These are phyloP conservation scores for Sandelia bainsii DNA, from an alignment of 2,797 vertebrate genomes.

Conservation along the genomic window DNA sequence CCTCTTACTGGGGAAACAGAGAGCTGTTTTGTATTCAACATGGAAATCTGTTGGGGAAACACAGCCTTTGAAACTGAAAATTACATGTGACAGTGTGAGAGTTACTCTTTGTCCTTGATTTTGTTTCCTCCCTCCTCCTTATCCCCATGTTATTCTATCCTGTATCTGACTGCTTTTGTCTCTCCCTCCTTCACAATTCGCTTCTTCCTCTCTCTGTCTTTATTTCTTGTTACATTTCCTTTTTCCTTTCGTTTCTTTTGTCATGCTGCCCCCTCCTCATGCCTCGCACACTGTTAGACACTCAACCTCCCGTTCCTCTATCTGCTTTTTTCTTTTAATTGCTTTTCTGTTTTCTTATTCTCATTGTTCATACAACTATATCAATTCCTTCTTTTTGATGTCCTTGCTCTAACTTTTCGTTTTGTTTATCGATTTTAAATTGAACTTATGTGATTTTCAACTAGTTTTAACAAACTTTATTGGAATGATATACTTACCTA, in stretches of 20 bases:
- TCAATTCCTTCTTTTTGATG: not conserved
- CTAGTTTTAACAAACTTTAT: not conserved
- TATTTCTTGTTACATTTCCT: constrained; percentile 51
- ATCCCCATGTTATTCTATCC: constrained; percentile 66
- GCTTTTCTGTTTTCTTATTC: constrained; percentile 57
- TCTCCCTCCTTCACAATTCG: constrained; percentile 58
- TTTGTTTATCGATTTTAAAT: not conserved
- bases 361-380: not conserved
- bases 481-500: not conserved
- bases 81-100: constrained; percentile 80
- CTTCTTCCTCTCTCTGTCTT: constrained; percentile 34
- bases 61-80: constrained; percentile 78
- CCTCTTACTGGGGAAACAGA: constrained; percentile 45
- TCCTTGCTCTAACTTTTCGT: not conserved
- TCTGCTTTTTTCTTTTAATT: constrained; percentile 3
- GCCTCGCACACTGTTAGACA: not conserved
- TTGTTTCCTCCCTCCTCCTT: constrained; percentile 50
- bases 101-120: constrained; percentile 83
- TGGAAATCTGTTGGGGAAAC: constrained; percentile 72
- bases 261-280: constrained; percentile 30
- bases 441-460: not conserved
- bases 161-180: constrained; percentile 61
- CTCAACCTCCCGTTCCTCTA: constrained; percentile 2
- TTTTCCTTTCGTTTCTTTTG: constrained; percentile 40
- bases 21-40: constrained; percentile 78